Base-by-base conservation (phyloP, 1,140 invertebrate species). In the Nymphalis io region DNA sequence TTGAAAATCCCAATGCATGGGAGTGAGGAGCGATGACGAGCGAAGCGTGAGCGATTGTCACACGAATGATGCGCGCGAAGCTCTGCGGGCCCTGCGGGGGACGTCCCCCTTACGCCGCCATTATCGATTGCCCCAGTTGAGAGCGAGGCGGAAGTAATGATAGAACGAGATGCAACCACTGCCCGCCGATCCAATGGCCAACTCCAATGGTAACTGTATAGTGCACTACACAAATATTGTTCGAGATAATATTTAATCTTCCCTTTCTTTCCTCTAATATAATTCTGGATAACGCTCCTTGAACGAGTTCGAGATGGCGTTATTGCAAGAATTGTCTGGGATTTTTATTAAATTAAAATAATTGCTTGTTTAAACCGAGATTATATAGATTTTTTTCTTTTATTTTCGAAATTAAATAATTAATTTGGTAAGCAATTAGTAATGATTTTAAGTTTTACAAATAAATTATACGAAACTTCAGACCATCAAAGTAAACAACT, bases 121-220 rank as follows among this genome's bases (percentile, higher is more conserved):
- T 79, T 90, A 89, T 90, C 87, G 87, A 91, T 91, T 91, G 89
- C 89, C 89, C 89, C 87, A 91, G 89, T 89, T 91, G 87, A 88
- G 89, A 91, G 89, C 83, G 79, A 83, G 83, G 80, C 87, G 89
- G 85, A 91, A 89, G 82, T 83, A 88, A 87, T 88, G 89, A 89
- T 88, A 89, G 89, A 91, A 86, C 84, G 82, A 83, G 89, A 91
- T 90, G 88, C 89, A 89, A 89, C 84, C 81, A 89, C 84, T 86
- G 83, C 80, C 84, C 84, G 79, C 80, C 85, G 83, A 88, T 81
- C 79, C 76, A 82, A 82, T 85, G 81, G 80, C 86, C 82, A 83
- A 85, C 83, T 85, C 80, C 70, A 84, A 78, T 83, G 80, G 76
- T 78, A 86, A 85, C 84, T 85, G 78, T 84, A 80, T 80, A 85